phyloP scores from a whole-genome alignment of 2,888 invertebrate species.

The Creontiades dilutus region DNA sequence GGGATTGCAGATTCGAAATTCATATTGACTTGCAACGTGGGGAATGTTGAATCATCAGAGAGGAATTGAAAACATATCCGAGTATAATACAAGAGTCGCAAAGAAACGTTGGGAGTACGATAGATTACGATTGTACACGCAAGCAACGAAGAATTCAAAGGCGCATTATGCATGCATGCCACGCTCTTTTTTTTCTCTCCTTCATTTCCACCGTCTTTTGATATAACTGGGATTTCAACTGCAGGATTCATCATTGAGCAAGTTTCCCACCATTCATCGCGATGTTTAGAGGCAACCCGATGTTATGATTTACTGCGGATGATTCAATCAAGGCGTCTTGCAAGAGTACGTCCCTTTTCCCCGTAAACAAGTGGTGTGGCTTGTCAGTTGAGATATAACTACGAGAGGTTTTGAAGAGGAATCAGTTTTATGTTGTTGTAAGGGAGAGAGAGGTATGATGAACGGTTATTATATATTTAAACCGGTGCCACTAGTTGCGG shows the following conservation, averaged over 20 bases:
- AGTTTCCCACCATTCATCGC: not conserved
- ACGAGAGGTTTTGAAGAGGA: too few species aligned
- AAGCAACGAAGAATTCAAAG: not conserved
- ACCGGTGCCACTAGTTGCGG: too few species aligned
- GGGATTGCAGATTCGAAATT: conserved; percentile 14
- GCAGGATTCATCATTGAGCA: not conserved
- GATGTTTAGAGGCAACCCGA: too few species aligned
- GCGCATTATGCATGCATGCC: conserved; percentile 26
- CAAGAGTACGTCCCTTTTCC: too few species aligned
- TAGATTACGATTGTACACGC: not conserved
- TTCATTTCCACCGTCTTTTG: not conserved
- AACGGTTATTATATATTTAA: too few species aligned
- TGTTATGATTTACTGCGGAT: too few species aligned
- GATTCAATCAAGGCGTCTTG: too few species aligned
- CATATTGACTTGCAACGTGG: not conserved
- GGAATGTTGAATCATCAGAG: not conserved
- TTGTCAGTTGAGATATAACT: too few species aligned
- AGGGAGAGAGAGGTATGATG: too few species aligned
- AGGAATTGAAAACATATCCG: conserved; percentile 1
- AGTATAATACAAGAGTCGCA: not conserved
- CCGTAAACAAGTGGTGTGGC: too few species aligned
- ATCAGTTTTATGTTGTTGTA: too few species aligned
- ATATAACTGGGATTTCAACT: not conserved
- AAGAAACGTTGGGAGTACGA: not conserved
- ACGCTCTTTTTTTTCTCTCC: not conserved